Evolutionary conservation across 1,140 invertebrate species (phyloP).

Genomic region (Hypothenemus hampei): DNA sequence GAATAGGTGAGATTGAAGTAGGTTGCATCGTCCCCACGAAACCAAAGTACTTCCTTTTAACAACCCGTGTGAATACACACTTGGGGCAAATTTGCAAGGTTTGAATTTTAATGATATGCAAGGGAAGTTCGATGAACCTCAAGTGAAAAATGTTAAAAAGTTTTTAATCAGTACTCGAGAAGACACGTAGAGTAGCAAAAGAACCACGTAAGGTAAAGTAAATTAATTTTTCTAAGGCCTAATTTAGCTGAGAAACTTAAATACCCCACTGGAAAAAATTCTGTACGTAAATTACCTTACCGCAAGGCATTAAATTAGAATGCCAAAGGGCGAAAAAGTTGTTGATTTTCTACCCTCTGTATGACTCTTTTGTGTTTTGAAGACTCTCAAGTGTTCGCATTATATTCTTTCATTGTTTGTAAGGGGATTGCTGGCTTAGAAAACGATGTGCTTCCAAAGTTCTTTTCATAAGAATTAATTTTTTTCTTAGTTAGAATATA

Average conservation of each 20-base stretch:
- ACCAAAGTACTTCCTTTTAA: not conserved
- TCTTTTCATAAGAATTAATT: too few species aligned
- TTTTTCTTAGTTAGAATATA: too few species aligned
- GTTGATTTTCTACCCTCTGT: slow-evolving; percentile 10
- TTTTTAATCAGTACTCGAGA: too few species aligned
- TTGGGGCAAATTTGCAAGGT: too few species aligned
- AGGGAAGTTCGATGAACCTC: too few species aligned
- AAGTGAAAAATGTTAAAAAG: too few species aligned
- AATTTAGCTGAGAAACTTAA: not conserved
- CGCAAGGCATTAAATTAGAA: slow-evolving; percentile 4
- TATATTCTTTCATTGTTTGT: slow-evolving; percentile 6
- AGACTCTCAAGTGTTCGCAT: slow-evolving; percentile 1
- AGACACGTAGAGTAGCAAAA: too few species aligned
- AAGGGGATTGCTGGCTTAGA: not conserved
- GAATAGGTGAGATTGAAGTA: too few species aligned
- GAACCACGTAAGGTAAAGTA: not conserved
- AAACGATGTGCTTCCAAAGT: too few species aligned
- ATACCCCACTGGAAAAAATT: not conserved
- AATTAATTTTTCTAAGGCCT: not conserved
- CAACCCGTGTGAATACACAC: not conserved
- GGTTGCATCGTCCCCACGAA: too few species aligned
- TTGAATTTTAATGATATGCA: too few species aligned
- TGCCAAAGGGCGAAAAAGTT: slow-evolving; percentile 4
- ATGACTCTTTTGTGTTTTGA: slow-evolving; percentile 7
- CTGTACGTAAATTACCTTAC: not conserved